Percentiles rank a stretch among this genome's conserved stretches.
Evolutionary conservation across 2,113 vertebrate species (phyloP).

Genomic region (Cryptotis parvus): DNA sequence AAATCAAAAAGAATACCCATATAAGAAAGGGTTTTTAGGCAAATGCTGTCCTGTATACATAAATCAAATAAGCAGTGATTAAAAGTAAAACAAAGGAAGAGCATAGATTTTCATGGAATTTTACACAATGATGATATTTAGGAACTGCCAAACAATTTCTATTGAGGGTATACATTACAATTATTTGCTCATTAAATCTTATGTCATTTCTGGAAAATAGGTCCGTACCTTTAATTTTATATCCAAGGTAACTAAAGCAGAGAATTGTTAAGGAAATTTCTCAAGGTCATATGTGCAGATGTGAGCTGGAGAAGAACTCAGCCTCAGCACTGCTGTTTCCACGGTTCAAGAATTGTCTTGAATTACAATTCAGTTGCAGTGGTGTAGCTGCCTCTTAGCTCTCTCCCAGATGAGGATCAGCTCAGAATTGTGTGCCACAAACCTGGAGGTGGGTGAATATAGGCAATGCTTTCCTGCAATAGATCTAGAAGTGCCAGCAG

Average conservation of each 20-base stretch:
- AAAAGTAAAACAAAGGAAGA: slow-evolving; percentile 54
- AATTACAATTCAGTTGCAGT: not conserved
- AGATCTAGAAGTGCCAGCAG: not conserved
- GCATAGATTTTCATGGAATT: slow-evolving; percentile 65
- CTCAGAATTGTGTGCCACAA: not conserved
- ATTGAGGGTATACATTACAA: slow-evolving; percentile 59
- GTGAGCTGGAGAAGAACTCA: not conserved
- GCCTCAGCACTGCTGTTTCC: not conserved
- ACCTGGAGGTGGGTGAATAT: not conserved
- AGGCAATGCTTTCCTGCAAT: not conserved
- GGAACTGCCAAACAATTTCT: slow-evolving; percentile 56
- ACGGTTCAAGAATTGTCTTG: too few species aligned
- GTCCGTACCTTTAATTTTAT: slow-evolving; percentile 29
- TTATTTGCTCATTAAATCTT: slow-evolving; percentile 74
- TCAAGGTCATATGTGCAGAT: slow-evolving; percentile 32
- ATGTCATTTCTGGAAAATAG: slow-evolving; percentile 56
- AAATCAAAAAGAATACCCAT: slow-evolving; percentile 76
- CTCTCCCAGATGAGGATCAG: not conserved
- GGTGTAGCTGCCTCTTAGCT: not conserved
- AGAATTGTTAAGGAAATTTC: slow-evolving; percentile 46
- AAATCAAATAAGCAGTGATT: slow-evolving; percentile 78
- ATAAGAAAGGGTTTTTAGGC: slow-evolving; percentile 78
- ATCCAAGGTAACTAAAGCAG: slow-evolving; percentile 36
- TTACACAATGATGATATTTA: slow-evolving; percentile 65
- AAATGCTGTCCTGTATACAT: slow-evolving; percentile 73